Base-by-base conservation (phyloP, 2,888 invertebrate genomes). In the Chloromyia formosa region DNA sequence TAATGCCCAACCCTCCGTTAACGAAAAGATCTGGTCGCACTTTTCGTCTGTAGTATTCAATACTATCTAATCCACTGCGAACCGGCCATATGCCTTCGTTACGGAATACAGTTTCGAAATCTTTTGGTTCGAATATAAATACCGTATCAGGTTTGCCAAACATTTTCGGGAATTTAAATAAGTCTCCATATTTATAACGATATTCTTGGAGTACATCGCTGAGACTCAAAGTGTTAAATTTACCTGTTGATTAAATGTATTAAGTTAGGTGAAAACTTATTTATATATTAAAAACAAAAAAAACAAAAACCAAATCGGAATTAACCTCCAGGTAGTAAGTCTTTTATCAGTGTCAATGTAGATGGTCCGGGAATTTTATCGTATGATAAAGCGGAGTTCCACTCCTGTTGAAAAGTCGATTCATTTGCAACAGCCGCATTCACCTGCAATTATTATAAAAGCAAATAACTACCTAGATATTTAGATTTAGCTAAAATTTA, bases 81-180 rank as follows among this genome's bases (percentile, higher is more conserved):
- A 81, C 77, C 0, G 88, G 88, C 85, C 86, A 87, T 5, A 81
- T n/a, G 1, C 88, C 87, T 78, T 88, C 87, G 54, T 84, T 82
- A 40, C 88, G 83, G 77, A 86, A 86, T 5, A 81, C 81, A 16
- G 77, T 64, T 71, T 87, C 86, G 58, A 88, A 84, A 79, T 88
- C 88, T 12, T 86, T 84, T 0, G 89, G 88, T 79, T 88, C 85
- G 77, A 87, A 88, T n/a, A 86, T 80, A 14, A 87, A 81, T 0
- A 88, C 83, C 1, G 86, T 78, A 77, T 84, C 81, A 0, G 77
- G 72, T 69, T 81, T 81, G 9, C 83, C 83, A 76, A 82, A 78
- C 42, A 87, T 75, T 2, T 86, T 86, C n/a, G 83, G 84, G 7
- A 88, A 69, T 12, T 82, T 81, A n/a, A 84, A 84, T 3, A 88